phyloP scores from a whole-genome alignment of 2,113 vertebrate species.

The Vombatus ursinus region DNA sequence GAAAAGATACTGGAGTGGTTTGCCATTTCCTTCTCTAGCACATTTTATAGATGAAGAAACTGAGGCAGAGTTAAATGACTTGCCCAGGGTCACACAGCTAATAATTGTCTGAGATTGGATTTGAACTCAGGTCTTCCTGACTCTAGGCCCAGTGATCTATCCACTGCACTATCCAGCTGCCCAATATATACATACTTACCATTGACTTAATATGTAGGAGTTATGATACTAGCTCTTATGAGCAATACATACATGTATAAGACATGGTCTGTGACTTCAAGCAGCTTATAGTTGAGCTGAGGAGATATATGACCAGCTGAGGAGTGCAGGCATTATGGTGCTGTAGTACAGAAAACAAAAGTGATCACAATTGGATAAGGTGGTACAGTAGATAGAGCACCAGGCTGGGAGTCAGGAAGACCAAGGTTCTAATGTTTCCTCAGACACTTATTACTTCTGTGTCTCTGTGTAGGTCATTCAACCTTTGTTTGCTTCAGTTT shows the following conservation, averaged over 20 bases:
- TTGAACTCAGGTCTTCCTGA: background rate
- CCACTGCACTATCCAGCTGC: background rate
- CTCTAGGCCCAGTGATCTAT: background rate
- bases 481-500: too few species aligned
- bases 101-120: background rate
- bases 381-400: too few species aligned
- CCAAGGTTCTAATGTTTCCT: too few species aligned
- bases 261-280: background rate
- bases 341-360: too few species aligned
- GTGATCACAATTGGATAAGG: too few species aligned
- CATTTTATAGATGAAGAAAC: background rate
- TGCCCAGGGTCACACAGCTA: background rate
- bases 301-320: background rate
- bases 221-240: background rate
- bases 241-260: background rate
- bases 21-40: background rate
- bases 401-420: too few species aligned
- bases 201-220: background rate
- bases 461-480: too few species aligned
- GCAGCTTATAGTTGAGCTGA: background rate
- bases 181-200: background rate
- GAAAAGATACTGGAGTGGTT: background rate
- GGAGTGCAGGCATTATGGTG: too few species aligned
- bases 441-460: too few species aligned
- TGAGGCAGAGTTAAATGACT: background rate